Conservation (phyloP, 2,113 vertebrate species). For the Podarcis raffonei region DNA sequence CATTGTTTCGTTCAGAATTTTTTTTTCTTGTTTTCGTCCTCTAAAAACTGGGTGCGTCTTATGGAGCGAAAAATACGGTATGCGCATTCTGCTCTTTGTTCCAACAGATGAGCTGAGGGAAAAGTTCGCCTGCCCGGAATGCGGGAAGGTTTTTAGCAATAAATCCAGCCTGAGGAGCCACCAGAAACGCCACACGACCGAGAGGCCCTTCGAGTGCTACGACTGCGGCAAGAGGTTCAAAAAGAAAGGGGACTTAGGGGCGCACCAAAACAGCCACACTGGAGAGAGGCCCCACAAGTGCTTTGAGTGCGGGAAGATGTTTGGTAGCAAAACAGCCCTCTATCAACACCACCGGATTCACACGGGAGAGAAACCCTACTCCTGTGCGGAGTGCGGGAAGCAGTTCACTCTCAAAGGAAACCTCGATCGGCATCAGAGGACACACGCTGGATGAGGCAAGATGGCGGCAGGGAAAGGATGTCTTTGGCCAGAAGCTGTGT, state of each 20-base stretch:
- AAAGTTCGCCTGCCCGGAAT: not conserved
- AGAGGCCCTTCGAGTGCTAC: not conserved
- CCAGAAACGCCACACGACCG: no score
- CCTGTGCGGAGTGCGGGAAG: not conserved
- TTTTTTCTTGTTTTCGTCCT: no score
- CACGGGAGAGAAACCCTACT: not conserved
- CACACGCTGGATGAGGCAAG: not conserved
- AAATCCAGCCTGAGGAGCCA: not conserved
- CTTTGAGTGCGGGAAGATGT: not conserved
- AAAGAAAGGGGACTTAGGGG: not conserved
- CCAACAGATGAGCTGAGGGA: not conserved
- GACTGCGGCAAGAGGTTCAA: not conserved
- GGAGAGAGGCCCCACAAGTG: not conserved
- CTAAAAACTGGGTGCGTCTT: no score
- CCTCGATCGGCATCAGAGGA: not conserved
- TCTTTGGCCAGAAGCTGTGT: not conserved
- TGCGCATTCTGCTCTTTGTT: not conserved
- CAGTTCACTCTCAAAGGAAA: not conserved
- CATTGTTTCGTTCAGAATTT: no score
- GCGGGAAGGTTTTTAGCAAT: not conserved
- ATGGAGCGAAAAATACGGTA: no score
- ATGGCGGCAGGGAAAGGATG: not conserved
- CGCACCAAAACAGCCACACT: not conserved
- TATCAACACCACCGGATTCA: not conserved
- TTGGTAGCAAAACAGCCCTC: not conserved